Conservation (phyloP, 53 echinoderm and acorn worm species). For the Henricia sp. region DNA sequence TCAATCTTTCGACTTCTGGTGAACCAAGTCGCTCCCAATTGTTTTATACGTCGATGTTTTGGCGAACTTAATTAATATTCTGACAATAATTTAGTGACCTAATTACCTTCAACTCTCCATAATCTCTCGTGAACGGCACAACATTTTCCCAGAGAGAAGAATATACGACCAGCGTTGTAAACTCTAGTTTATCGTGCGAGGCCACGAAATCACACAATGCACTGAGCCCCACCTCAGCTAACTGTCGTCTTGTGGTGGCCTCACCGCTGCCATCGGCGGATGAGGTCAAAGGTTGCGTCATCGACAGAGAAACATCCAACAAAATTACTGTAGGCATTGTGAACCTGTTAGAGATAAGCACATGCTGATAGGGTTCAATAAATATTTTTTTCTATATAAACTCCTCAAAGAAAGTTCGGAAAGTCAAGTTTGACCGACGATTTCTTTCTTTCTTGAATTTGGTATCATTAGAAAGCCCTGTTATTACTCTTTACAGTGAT, state of each 20-base stretch:
- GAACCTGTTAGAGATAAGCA: not conserved
- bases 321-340: conserved; percentile 91
- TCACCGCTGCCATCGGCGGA: conserved; percentile 41
- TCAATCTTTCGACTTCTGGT: too few species aligned
- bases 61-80: too few species aligned
- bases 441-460: too few species aligned
- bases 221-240: conserved; percentile 78
- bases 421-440: too few species aligned
- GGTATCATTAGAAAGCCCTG: too few species aligned
- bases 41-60: too few species aligned
- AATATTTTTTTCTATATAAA: too few species aligned
- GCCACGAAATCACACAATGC: conserved; percentile 83
- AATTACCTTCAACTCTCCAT: conserved; percentile 81
- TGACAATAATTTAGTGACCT: too few species aligned
- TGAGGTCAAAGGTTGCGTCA: conserved; percentile 79
- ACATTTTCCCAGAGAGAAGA: conserved; percentile 88
- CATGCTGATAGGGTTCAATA: too few species aligned
- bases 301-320: conserved; percentile 91
- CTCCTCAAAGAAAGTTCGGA: too few species aligned
- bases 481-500: too few species aligned
- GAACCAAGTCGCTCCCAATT: too few species aligned
- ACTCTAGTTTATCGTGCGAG: conserved; percentile 81
- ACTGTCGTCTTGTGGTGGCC: conserved; percentile 62
- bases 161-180: conserved; percentile 77
- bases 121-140: conserved; percentile 91